Evolutionary conservation across 1,140 invertebrate species (phyloP).

Genomic region (Araneus ventricosus): DNA sequence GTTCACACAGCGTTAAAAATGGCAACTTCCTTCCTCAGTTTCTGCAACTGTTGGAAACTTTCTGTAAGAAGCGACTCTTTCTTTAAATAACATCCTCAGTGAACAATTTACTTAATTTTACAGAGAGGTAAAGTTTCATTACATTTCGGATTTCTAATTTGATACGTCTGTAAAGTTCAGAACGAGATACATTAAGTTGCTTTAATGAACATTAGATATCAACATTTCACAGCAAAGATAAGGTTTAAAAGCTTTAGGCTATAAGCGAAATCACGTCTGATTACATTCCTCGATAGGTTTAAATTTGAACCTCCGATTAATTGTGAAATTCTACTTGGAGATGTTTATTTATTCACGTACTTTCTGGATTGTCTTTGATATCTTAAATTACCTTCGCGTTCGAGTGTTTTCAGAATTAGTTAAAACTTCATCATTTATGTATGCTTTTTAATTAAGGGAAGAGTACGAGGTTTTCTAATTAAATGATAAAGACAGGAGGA

Average conservation of each 20-base stretch:
- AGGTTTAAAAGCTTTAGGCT: constrained; percentile 29
- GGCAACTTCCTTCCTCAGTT: too few relatives aligned
- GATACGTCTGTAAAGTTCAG: background rate
- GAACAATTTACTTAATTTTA: background rate
- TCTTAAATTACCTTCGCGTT: constrained; percentile 22
- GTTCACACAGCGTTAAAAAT: too few relatives aligned
- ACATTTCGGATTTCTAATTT: background rate
- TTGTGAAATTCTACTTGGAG: background rate
- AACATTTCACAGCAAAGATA: constrained; percentile 8
- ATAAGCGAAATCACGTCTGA: background rate
- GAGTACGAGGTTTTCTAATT: background rate
- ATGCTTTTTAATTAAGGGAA: background rate
- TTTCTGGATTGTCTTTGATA: constrained; percentile 5
- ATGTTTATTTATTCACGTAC: background rate
- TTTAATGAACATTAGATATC: constrained; percentile 34
- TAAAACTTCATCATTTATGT: background rate
- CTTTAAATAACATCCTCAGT: background rate
- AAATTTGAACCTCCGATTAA: background rate
- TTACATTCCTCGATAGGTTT: background rate
- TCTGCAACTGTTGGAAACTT: background rate
- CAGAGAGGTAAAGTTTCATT: background rate
- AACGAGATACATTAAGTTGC: background rate
- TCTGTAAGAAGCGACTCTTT: background rate
- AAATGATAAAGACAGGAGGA: background rate
- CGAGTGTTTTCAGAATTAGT: constrained; percentile 13